Conservation (phyloP, 2,797 vertebrate species). For the Oophaga sylvatica region DNA sequence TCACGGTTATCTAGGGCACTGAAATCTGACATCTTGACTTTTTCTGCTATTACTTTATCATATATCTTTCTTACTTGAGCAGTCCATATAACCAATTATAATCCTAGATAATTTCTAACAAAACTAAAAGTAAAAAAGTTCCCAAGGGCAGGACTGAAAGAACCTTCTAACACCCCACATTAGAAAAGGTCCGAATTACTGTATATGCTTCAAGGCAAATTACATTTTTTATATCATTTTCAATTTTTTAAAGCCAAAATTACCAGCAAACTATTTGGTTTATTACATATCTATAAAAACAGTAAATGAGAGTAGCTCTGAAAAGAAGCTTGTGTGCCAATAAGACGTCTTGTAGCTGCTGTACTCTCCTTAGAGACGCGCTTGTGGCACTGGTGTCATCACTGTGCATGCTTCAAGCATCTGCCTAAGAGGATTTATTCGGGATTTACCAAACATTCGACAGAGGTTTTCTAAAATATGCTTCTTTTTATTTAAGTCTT, state of each 20-base stretch:
- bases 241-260: not conserved
- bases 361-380: conserved; percentile 62
- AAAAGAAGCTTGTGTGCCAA: conserved; percentile 28
- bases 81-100: not conserved
- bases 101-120: not conserved
- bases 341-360: conserved; percentile 26
- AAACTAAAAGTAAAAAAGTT: not conserved
- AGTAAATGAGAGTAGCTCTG: conserved; percentile 6
- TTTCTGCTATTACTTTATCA: not conserved
- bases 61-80: not conserved
- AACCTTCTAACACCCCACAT: not conserved
- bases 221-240: not conserved
- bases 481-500: conserved; percentile 55
- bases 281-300: not conserved
- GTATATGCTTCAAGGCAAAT: not conserved
- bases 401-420: conserved; percentile 65
- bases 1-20: not conserved
- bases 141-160: not conserved
- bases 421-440: conserved; percentile 70
- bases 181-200: not conserved
- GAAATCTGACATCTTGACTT: not conserved
- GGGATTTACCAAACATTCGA: conserved; percentile 68
- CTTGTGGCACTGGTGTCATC: conserved; percentile 61
- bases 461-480: conserved; percentile 56
- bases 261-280: not conserved